Evolutionary conservation across 1,140 invertebrate genomes (phyloP), one percentile per base, ranked within the genome.

Genomic region (Branchinecta lindahli): DNA sequence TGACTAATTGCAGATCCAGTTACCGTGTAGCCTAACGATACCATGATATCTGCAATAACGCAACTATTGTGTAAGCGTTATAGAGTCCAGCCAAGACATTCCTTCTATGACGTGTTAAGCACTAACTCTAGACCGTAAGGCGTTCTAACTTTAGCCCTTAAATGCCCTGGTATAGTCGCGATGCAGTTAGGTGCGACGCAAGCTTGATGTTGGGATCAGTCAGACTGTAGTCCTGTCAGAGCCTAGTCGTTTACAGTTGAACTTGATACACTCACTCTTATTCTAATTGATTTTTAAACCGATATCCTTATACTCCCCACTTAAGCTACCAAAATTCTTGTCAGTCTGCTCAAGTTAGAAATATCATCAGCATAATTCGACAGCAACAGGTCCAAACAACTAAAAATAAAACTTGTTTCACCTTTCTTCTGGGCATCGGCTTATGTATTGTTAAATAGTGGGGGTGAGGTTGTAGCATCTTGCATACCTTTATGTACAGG

Each of bases 261-360:
- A 52, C 47, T 52, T 52, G n/a, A 52, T 52, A 52, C n/a, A 52
- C n/a, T 52, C 47, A 52, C 47, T 52, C 47, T 52, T 52, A 52
- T n/a, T n/a, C n/a, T 9, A n/a, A 52, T 52, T 52, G n/a, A 52
- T 9, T 9, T 52, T 52, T 52, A 52, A n/a, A 52, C 47, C 47
- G n/a, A 52, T 52, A 52, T 52, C n/a, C 9, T 52, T 52, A 52
- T 52, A 52, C 47, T 52, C 47, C 47, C n/a, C 47, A 52, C 47
- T 52, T 52, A 52, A 52, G n/a, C 47, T 52, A 9, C 9, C 9
- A 52, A 52, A 9, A 52, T 52, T 9, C 47, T 9, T n/a, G 9
- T 52, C n/a, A 52, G n/a, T 52, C 47, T 52, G n/a, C 47, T 52
- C 47, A 52, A 52, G n/a, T 52, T 52, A 52, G n/a, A n/a, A 52